These are phyloP conservation scores for Emydoidea blandingii DNA, from an alignment of 2,797 vertebrate genomes.

Conservation along the genomic window DNA sequence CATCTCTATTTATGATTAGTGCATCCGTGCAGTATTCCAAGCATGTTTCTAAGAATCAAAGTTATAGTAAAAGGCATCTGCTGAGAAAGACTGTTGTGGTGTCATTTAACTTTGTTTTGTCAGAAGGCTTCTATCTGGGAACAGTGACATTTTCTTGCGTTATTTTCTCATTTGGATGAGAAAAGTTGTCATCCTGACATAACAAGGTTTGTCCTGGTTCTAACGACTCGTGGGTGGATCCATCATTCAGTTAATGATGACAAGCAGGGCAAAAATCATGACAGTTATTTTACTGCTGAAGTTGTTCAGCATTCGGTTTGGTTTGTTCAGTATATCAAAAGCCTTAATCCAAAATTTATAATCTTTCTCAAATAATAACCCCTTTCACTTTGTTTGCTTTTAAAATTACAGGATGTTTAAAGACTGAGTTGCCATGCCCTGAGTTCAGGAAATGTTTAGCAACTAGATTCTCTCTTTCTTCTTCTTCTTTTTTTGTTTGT, in stretches of 20 bases:
- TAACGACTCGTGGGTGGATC: conserved; percentile 30
- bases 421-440: background rate
- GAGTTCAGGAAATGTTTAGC: background rate
- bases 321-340: background rate
- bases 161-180: conserved; percentile 56
- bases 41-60: conserved; percentile 35
- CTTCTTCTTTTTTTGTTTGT: background rate
- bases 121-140: conserved; percentile 52
- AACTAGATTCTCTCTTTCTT: background rate
- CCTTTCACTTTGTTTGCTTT: background rate
- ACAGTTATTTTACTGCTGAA: conserved; percentile 34
- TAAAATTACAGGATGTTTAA: background rate
- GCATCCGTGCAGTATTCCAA: conserved; percentile 8
- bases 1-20: background rate
- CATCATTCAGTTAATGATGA: conserved; percentile 20
- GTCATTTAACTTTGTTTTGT: conserved; percentile 57
- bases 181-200: conserved; percentile 45
- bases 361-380: background rate
- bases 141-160: conserved; percentile 43
- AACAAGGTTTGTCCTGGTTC: conserved; percentile 36
- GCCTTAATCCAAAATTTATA: background rate
- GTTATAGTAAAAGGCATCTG: conserved; percentile 45
- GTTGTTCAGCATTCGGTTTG: background rate
- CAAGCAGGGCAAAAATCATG: conserved; percentile 43
- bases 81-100: conserved; percentile 44